phyloP scores from a whole-genome alignment of 2,113 vertebrate species.

The Desmodus rotundus region DNA sequence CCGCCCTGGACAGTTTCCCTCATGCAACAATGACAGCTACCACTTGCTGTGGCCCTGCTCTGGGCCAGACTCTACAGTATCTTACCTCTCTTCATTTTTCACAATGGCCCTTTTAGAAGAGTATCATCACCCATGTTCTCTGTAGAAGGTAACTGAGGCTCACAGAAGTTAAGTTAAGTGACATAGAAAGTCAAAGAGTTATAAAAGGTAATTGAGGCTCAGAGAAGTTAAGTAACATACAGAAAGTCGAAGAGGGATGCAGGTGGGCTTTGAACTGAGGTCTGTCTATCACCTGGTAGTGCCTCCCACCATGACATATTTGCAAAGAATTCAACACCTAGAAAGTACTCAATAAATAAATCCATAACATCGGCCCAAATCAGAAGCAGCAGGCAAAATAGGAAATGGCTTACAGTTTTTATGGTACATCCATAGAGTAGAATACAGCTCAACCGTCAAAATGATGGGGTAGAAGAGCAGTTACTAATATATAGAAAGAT shows the following conservation, averaged over 20 bases:
- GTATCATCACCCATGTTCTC: background rate
- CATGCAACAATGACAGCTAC: background rate
- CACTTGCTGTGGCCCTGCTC: background rate
- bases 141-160: background rate
- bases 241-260: background rate
- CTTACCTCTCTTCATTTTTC: background rate
- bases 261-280: background rate
- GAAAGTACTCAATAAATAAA: background rate
- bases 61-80: background rate
- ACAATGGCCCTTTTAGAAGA: background rate
- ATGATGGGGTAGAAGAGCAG: background rate
- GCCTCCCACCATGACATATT: background rate
- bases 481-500: background rate
- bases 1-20: background rate
- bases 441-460: background rate
- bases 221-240: background rate
- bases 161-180: background rate
- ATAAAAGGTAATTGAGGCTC: background rate
- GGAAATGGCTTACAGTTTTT: background rate
- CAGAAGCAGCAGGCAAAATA: background rate
- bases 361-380: background rate
- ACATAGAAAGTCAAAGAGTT: background rate
- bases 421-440: background rate
- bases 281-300: background rate
- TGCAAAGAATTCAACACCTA: background rate